Base-by-base conservation (phyloP, 2,888 invertebrate species). In the Epirrita christyi region DNA sequence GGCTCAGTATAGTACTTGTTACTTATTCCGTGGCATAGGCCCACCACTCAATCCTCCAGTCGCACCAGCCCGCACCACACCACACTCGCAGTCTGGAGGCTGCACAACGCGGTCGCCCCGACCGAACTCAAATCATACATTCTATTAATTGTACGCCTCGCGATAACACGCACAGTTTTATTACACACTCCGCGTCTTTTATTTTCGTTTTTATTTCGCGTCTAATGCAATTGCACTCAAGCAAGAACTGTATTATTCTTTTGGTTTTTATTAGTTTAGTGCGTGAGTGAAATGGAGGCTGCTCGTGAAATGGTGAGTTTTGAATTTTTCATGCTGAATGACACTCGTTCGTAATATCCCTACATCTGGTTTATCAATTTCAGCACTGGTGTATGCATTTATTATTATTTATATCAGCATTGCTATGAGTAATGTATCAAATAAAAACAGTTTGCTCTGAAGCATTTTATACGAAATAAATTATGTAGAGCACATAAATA, bases 211-310 rank as follows among this genome's bases (percentile, higher is more conserved):
- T 88, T 88, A 89, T 88, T 84, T 85, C 84, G 75, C 81, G 76
- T 84, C 80, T 88, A 91, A 89, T 89, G 85, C 88, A 88, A 90
- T 89, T 89, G 87, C 88, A 89, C 72, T 86, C 86, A 83, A 88
- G 83, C 85, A 84, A 75, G 80, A 80, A 78, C 81, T 72, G 73
- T 83, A 83, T 82, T 85, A 84, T 82, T 81, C 80, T 80, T 80
- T 76, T 81, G 78, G 79, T 85, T 85, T 87, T 82, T 80, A 71
- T 86, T 83, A 77, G 78, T 83, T 84, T 79, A 81, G 87, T 88
- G 89, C 80, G 80, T 78, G 78, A 78, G 81, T 83, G 85, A 83
- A 77, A 83, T 78, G 81, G 76, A 78, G 73, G 71, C 71, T 67
- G 61, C 66, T 72, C 67, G 59, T 73, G 63, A 66, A 81, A 88